Evolutionary conservation across 2,797 vertebrate genomes (phyloP).

Genomic region (Labroides dimidiatus): DNA sequence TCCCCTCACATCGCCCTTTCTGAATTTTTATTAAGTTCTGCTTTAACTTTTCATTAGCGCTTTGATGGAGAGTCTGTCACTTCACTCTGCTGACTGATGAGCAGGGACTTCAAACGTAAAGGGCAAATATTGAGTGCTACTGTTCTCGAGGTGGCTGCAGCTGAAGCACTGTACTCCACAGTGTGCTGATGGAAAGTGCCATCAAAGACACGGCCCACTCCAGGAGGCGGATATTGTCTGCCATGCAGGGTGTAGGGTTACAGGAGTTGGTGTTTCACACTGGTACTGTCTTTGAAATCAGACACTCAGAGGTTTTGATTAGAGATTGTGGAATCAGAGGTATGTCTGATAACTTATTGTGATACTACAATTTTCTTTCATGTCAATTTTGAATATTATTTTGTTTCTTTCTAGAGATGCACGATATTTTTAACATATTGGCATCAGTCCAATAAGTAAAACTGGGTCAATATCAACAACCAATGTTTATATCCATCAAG

Average conservation of each 20-base stretch:
- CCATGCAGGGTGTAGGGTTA: slow-evolving; percentile 67
- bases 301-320: slow-evolving; percentile 55
- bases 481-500: too few relatives aligned
- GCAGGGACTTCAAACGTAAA: slow-evolving; percentile 38
- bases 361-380: slow-evolving; percentile 6
- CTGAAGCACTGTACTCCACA: slow-evolving; percentile 43
- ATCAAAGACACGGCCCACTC: slow-evolving; percentile 48
- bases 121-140: slow-evolving; percentile 34
- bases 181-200: slow-evolving; percentile 67
- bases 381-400: background rate
- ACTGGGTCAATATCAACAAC: too few relatives aligned
- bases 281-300: slow-evolving; percentile 64
- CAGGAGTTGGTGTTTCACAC: slow-evolving; percentile 60
- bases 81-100: slow-evolving; percentile 49
- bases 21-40: slow-evolving; percentile 31
- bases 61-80: slow-evolving; percentile 50
- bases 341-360: background rate
- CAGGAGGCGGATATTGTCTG: slow-evolving; percentile 56
- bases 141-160: slow-evolving; percentile 34
- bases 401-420: background rate
- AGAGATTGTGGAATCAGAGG: background rate
- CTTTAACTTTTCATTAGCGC: slow-evolving; percentile 44
- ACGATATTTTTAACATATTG: too few relatives aligned
- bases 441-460: too few relatives aligned
- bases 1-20: slow-evolving; percentile 12